phyloP scores from a whole-genome alignment of 2,888 invertebrate species.

The Chalcis sispes region DNA sequence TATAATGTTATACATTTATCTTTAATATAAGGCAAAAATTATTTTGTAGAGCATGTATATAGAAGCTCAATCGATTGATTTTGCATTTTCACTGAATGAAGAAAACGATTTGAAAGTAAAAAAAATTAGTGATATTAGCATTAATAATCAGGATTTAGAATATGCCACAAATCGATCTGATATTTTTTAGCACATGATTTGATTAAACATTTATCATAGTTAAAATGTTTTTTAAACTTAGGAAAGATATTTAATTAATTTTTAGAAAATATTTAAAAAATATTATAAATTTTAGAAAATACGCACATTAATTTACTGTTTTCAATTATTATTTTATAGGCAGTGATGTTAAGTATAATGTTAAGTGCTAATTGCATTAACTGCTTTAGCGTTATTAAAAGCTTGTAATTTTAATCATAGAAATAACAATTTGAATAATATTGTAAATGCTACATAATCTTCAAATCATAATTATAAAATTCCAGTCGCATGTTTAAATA shows the following conservation, averaged over 20 bases:
- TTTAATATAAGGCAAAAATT: too few relatives aligned
- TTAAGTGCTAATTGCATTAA: constrained; percentile 22
- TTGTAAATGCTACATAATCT: constrained; percentile 31
- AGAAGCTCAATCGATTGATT: constrained; percentile 6
- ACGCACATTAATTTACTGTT: constrained; percentile 25
- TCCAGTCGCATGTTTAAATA: background rate
- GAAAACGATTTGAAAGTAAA: constrained; percentile 34
- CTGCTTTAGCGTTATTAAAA: constrained; percentile 22
- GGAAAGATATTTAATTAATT: constrained; percentile 2
- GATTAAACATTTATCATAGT: background rate
- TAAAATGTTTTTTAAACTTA: background rate
- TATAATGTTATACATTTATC: constrained; percentile 8
- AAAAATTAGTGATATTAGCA: constrained; percentile 40
- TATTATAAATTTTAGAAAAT: constrained; percentile 25
- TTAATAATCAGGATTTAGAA: constrained; percentile 22
- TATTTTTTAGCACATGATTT: too few relatives aligned
- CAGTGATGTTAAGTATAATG: constrained; percentile 23
- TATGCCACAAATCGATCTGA: background rate
- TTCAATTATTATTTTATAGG: constrained; percentile 16
- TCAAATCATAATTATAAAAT: constrained; percentile 2
- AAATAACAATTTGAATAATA: constrained; percentile 18
- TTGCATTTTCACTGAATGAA: background rate
- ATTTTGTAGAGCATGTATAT: constrained; percentile 25
- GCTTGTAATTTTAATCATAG: constrained; percentile 26
- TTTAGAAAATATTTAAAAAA: constrained; percentile 10